A percentile compares a stretch with the other conserved stretches of the same genome.
Evolutionary conservation across 2,888 invertebrate species (phyloP).

Genomic region (Yponomeuta plumbellus): DNA sequence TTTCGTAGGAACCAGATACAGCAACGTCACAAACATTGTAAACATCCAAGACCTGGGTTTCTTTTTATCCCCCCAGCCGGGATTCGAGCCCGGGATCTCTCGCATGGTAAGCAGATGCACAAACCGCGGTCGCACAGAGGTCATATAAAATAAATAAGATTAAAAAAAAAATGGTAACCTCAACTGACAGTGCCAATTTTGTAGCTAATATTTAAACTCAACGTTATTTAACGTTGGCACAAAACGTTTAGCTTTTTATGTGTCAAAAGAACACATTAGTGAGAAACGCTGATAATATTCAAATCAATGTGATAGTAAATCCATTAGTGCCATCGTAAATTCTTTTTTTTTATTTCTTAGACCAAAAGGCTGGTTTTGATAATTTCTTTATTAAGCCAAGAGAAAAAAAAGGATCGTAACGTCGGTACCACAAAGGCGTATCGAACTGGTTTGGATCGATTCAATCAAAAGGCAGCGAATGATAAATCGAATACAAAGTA

Average conservation of each 20-base stretch:
- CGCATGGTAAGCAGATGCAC: too few species aligned
- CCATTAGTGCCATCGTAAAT: conserved; percentile 1
- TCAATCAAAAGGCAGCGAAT: conserved; percentile 45
- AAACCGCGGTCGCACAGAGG: too few species aligned
- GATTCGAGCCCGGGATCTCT: too few species aligned
- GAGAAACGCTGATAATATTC: not conserved
- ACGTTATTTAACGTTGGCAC: too few species aligned
- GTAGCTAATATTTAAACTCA: too few species aligned
- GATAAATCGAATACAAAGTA: conserved; percentile 40
- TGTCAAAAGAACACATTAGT: not conserved
- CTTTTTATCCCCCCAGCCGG: too few species aligned
- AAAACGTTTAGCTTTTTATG: not conserved
- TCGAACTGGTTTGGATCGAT: conserved; percentile 42
- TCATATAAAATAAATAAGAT: too few species aligned
- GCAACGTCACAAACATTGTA: too few species aligned
- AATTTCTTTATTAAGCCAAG: not conserved
- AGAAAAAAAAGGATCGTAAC: conserved; percentile 20
- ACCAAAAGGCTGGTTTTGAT: not conserved
- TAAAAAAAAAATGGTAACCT: too few species aligned
- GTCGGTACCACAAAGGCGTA: conserved; percentile 31
- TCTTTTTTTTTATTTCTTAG: not conserved
- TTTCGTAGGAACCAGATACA: too few species aligned
- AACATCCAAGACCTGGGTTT: too few species aligned
- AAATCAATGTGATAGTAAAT: not conserved
- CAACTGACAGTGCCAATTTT: too few species aligned